Base-by-base conservation (phyloP, 1,140 invertebrate genomes). In the Ditylenchus dipsaci region DNA sequence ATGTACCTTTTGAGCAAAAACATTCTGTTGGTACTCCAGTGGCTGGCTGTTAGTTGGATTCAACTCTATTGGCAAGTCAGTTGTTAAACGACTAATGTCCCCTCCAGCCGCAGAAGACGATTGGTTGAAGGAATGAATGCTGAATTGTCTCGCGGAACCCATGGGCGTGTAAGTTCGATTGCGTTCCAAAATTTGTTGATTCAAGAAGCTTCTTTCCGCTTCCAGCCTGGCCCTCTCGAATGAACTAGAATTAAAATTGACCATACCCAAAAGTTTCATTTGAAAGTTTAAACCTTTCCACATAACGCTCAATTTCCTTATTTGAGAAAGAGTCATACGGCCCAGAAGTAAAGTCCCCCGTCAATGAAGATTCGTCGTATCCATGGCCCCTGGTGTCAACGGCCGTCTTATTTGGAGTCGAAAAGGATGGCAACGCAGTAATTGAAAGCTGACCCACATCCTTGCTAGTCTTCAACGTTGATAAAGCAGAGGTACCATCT, bases 171-270 rank as follows among this genome's bases (percentile, higher is more conserved):
- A 17, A n/a, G 71, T 9, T 26, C 47, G n/a, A 23, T 17, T 29
- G 38, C 58, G 57, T n/a, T 76, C 76, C 8, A 78, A 60, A n/a
- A 76, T 56, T 49, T 76, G 76, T 58, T 76, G 75, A 43, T 76
- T 76, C 11, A 76, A 23, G 33, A 76, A 76, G 23, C 65, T 61
- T 21, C 75, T 64, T 60, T 76, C 76, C 13, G 75, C 65, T 62
- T 79, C 75, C 1, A 76, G 49, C 15, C 66, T 58, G 13, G 75
- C 71, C 42, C 76, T 23, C 49, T 78, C 69, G 33, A 70, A 43
- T 17, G 70, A 21, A 19, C 33, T 38, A 38, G 11, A 38, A 38
- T 5, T 38, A 5, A 38, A 11, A 38, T 38, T 38, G 3, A 38
- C 33, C 33, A 38, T n/a, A n/a, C n/a, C n/a, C n/a, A n/a, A n/a